Evolutionary conservation across 2,113 vertebrate genomes (phyloP), one percentile per base, ranked within the genome.

Genomic region (Columba janthina): DNA sequence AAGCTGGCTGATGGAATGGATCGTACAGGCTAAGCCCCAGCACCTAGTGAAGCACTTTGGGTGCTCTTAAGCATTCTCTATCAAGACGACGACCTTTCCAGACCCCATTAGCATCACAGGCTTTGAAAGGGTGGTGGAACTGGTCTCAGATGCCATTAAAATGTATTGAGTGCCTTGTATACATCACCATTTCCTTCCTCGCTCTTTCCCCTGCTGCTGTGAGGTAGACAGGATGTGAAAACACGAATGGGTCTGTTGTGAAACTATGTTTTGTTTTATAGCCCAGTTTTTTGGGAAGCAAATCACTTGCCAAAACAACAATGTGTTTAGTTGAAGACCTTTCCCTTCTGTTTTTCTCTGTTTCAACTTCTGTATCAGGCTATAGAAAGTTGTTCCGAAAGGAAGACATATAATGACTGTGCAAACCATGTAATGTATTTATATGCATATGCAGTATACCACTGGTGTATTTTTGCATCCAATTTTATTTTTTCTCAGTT

Each of bases 401-500:
- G 71, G 85, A 85, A 84, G 88, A 78, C 0, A 0, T n/a, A 34
- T 61, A 40, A 90, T 74, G 75, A 90, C 88, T 90, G 40, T 84
- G 70, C 75, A 86, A 86, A 48, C 83, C 72, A 56, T 53, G 31
- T 38, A 64, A 40, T 61, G 28, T 95, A 89, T 92, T 94, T 94
- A 80, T 93, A 72, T 48, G 44, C 75, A 61, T 75, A 66, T 69
- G 54, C 50, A 83, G 48, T 89, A 56, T 89, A 89, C n/a, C 73
- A 40, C 10, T 9, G 34, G 85, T 88, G 75, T 93, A 93, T 93
- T 95, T 96, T 95, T 89, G 86, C 90, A 96, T 86, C 85, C 44
- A 85, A 12, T 90, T 92, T 92, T 86, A 87, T 76, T 94, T 96
- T 96, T 86, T 94, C 79, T 92, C 69, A 76, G 78, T 93, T 72